Base-by-base conservation (phyloP, 2,797 vertebrate genomes). In the Xerus rutilus region DNA sequence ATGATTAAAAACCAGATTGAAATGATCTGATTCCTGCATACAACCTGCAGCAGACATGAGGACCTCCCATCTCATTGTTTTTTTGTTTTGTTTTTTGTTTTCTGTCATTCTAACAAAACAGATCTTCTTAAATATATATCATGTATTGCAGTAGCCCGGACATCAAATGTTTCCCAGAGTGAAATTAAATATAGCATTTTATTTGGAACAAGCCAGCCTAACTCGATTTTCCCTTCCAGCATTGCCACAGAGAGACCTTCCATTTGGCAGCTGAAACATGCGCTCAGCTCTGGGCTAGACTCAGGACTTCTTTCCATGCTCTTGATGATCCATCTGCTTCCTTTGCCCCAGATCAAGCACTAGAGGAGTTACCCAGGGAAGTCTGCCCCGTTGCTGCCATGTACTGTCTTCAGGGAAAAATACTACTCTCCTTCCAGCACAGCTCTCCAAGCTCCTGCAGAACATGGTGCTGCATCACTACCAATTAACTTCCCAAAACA, bases 171-270 rank as follows among this genome's bases (percentile, higher is more conserved):
- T 95, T 97, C 96, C 91, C 97, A 97, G 45, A 96, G 86, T 86
- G 76, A 95, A 94, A 96, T 95, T 96, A 97, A 97, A 97, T 84
- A 85, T 18, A 89, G 76, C 89, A 83, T 85, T 97, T 97, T 96
- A 96, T 94, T 95, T 97, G 89, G 88, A 96, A 65, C 67, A 84
- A 74, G 59, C 43, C 78, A 47, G 69, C 54, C 94, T 96, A 79
- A 90, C 84, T 97, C 12, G 0, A 32, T 97, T 96, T 89, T 70
- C 89, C 57, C 86, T 74, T 49, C 74, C 74, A 45, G 45, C 79
- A 76, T 10, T 94, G 88, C 90, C 84, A 3, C 25, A 15, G 0
- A 62, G 74, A 98, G 92, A 72, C 88, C 94, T 95, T 83, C 43
- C 52, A 70, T 62, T 97, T 89, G 91, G 87, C 79, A 95, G 81